phyloP scores from a whole-genome alignment of 1,140 invertebrate genomes.

The Colletes gigas region DNA sequence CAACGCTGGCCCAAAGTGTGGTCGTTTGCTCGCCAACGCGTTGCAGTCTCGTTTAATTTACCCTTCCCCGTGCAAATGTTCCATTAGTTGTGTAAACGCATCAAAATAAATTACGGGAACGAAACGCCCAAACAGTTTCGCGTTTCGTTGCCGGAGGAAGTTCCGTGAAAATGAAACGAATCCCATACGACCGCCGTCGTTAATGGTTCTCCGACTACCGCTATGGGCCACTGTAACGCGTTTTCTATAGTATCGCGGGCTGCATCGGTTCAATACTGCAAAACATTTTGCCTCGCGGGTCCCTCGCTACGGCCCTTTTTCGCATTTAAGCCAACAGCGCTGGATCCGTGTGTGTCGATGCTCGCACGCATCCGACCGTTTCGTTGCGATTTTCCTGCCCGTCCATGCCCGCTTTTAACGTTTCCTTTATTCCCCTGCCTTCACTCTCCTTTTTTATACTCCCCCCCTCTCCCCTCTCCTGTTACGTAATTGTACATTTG shows the following conservation, averaged over 20 bases:
- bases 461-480: not conserved
- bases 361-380: conserved; percentile 44
- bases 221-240: not conserved
- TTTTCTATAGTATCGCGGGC: conserved; percentile 35
- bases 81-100: conserved; percentile 2
- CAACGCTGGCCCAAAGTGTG: too few relatives aligned
- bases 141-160: conserved; percentile 32
- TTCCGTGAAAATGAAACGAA: conserved; percentile 45
- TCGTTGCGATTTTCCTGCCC: conserved; percentile 11
- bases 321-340: conserved; percentile 46
- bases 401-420: not conserved
- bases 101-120: conserved; percentile 46
- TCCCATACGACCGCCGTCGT: conserved; percentile 8
- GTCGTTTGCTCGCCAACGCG: not conserved
- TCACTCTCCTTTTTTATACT: too few relatives aligned
- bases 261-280: conserved; percentile 66
- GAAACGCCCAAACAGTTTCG: conserved; percentile 25
- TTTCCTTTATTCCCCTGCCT: conserved; percentile 27
- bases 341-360: conserved; percentile 19
- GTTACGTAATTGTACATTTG: conserved; percentile 23
- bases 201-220: conserved; percentile 11
- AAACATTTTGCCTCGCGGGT: conserved; percentile 68
- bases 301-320: conserved; percentile 51
- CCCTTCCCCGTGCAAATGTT: conserved; percentile 16
- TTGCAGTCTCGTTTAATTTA: not conserved